A percentile compares a stretch with the other conserved stretches of the same genome.
phyloP scores from a whole-genome alignment of 2,888 invertebrate genomes.

The Dasysyrphus tricinctus region DNA sequence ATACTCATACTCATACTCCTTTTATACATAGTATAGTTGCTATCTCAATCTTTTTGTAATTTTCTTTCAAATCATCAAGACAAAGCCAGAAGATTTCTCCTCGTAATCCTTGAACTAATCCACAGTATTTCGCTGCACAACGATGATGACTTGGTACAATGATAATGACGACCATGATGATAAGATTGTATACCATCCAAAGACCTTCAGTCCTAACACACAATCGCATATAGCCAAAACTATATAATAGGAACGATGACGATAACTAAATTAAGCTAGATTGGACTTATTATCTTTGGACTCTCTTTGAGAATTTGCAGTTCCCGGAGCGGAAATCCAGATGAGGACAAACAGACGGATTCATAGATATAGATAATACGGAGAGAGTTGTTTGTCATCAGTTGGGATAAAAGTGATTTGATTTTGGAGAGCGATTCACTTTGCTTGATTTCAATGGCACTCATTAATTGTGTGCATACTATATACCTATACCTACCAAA shows the following conservation, averaged over 20 bases:
- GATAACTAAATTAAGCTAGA: conserved; percentile 73
- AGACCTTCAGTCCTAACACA: conserved; percentile 25
- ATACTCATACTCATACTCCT: not conserved
- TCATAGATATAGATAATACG: conserved; percentile 16
- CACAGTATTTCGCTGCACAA: conserved; percentile 53
- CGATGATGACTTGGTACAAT: conserved; percentile 45
- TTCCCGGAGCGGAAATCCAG: conserved; percentile 45
- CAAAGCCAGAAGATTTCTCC: conserved; percentile 59
- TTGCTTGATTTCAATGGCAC: conserved; percentile 57
- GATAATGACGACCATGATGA: conserved; percentile 45
- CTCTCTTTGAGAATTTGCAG: conserved; percentile 53
- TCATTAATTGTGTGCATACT: conserved; percentile 46
- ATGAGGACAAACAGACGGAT: conserved; percentile 41
- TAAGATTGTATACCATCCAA: conserved; percentile 39
- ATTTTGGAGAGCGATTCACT: conserved; percentile 59
- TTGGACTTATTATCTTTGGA: conserved; percentile 70
- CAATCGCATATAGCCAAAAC: conserved; percentile 13
- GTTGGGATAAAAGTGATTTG: conserved; percentile 48
- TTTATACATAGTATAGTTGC: not conserved
- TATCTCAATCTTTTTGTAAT: conserved; percentile 64
- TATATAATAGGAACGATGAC: conserved; percentile 62
- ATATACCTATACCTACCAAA: not conserved
- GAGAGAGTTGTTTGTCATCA: conserved; percentile 40
- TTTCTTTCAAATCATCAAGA: conserved; percentile 68
- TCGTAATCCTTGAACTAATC: conserved; percentile 71